These are phyloP conservation scores for Ornithoptera priamus DNA, from an alignment of 2,888 invertebrate genomes.

Conservation along the genomic window DNA sequence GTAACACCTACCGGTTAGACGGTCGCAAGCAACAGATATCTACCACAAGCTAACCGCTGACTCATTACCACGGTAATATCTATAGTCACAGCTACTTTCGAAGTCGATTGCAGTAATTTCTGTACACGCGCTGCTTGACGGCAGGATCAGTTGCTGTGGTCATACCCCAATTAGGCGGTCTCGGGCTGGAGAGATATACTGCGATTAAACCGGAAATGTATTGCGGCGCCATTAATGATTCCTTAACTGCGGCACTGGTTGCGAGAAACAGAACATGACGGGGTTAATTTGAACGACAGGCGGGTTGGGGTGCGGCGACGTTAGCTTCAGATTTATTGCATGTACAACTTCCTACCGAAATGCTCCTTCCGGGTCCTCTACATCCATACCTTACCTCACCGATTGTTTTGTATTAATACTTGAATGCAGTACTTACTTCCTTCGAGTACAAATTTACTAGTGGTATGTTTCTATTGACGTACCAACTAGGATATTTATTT, in stretches of 20 bases:
- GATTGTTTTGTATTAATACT: neutral
- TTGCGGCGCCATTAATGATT: slow-evolving; percentile 11
- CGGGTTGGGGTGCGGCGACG: slow-evolving; percentile 6
- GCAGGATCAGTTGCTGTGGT: too few species aligned
- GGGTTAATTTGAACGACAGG: slow-evolving; percentile 35
- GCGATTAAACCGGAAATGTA: neutral
- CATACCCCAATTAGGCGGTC: too few species aligned
- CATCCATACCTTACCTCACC: slow-evolving; percentile 14
- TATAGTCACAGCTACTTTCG: too few species aligned
- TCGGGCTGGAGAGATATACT: too few species aligned
- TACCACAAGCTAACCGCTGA: too few species aligned
- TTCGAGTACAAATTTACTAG: neutral
- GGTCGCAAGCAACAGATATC: too few species aligned
- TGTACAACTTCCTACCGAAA: slow-evolving; percentile 38
- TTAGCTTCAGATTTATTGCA: slow-evolving; percentile 37
- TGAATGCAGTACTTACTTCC: neutral
- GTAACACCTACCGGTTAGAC: too few species aligned
- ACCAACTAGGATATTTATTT: too few species aligned
- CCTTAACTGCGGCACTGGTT: slow-evolving; percentile 14
- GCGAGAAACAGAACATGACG: slow-evolving; percentile 22
- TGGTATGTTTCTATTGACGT: neutral
- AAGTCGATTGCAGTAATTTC: too few species aligned
- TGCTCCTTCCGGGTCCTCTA: slow-evolving; percentile 32
- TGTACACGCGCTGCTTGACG: too few species aligned
- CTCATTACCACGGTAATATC: too few species aligned